Conservation (phyloP, 2,888 invertebrate species). For the Eubasilissa splendida region DNA sequence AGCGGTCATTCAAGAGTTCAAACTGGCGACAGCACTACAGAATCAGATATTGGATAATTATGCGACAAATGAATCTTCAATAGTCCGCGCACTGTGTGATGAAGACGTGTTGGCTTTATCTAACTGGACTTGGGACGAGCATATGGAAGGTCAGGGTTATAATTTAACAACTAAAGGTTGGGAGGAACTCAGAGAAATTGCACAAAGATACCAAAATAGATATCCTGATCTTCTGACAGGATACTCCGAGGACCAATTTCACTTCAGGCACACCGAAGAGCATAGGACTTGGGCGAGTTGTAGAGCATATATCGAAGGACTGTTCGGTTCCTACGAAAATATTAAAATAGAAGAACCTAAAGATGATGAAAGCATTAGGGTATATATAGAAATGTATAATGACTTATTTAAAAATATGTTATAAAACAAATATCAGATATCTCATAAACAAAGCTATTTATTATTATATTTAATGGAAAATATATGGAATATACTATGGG, state of each 20-base stretch:
- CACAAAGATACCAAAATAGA: slow-evolving; percentile 72
- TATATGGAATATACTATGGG: too few relatives aligned
- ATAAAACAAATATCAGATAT: too few relatives aligned
- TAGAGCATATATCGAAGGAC: slow-evolving; percentile 75
- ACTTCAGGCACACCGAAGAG: slow-evolving; percentile 77
- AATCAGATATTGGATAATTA: slow-evolving; percentile 78
- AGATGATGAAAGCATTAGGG: slow-evolving; percentile 65
- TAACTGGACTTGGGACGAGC: slow-evolving; percentile 78
- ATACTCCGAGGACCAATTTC: slow-evolving; percentile 66
- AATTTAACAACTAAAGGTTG: slow-evolving; percentile 75
- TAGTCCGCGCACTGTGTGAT: slow-evolving; percentile 70
- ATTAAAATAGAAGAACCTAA: slow-evolving; percentile 62
- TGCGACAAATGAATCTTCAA: slow-evolving; percentile 61
- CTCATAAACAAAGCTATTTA: too few relatives aligned
- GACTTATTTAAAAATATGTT: too few relatives aligned
- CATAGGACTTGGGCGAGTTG: slow-evolving; percentile 76
- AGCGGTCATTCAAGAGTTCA: slow-evolving; percentile 71
- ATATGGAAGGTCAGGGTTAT: slow-evolving; percentile 73
- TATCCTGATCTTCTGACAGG: slow-evolving; percentile 70
- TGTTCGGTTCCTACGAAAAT: slow-evolving; percentile 62
- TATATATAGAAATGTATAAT: slow-evolving; percentile 58
- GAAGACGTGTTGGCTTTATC: slow-evolving; percentile 74
- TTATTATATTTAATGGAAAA: too few relatives aligned
- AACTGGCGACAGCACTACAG: slow-evolving; percentile 71
- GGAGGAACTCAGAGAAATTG: slow-evolving; percentile 79